Base-by-base conservation (phyloP, 2,797 vertebrate genomes). In the Melanotaenia nigrans region DNA sequence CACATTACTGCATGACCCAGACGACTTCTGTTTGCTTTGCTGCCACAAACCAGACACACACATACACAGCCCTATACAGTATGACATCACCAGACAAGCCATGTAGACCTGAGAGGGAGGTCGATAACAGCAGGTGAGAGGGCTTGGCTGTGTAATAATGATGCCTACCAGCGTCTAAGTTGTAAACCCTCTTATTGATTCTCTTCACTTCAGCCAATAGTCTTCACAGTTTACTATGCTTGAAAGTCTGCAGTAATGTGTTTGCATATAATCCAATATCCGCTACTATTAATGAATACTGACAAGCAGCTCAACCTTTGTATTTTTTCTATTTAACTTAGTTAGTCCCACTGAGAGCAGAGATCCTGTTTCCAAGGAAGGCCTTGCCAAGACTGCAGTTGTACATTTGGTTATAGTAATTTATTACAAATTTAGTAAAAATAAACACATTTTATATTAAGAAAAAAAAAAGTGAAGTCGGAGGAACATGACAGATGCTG, bases 141-240 rank as follows among this genome's bases (percentile, higher is more conserved):
- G 89, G 83, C 85, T 87, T 87, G 61, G 51, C 83, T 77, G 84
- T 90, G 87, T 92, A 90, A 91, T 88, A 90, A 92, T 90, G 90
- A 94, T 89, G 90, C 83, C 86, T 92, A 90, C 90, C 88, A 78
- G 86, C 88, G 92, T 92, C 90, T 86, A 91, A 90, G 88, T 90
- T 92, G 92, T 92, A 92, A 93, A 92, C 87, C 85, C 83, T 61
- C 74, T 77, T 91, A 95, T 94, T 90, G 93, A 95, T 94, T 90
- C 77, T 83, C 78, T 77, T 83, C 83, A 71, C 82, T 89, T 90
- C 87, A 89, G 82, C 88, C 85, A 75, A 82, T 86, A 91, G 87
- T 80, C 86, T 77, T 73, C 66, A 79, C 77, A 76, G 71, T 86
- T 84, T 42, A 73, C 79, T 84, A 72, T 65, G 87, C 78, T 87